phyloP scores from a whole-genome alignment of 1,140 invertebrate genomes.

The Argopecten irradians region DNA sequence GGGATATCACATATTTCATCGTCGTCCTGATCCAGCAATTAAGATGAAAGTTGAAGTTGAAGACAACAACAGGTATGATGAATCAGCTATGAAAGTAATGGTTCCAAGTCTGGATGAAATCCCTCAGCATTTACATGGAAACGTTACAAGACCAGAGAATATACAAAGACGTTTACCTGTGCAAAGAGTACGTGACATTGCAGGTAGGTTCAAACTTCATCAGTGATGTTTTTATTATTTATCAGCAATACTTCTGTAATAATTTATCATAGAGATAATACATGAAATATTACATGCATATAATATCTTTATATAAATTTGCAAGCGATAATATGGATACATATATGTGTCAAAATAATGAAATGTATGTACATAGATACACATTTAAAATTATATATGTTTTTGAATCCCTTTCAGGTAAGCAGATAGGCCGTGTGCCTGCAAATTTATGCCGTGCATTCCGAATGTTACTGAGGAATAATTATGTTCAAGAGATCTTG shows the following conservation, averaged over 20 bases:
- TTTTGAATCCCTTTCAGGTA: not conserved
- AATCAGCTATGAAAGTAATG: not conserved
- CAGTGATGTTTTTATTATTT: not conserved
- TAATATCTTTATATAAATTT: too few relatives aligned
- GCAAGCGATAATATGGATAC: not conserved
- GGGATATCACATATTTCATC: constrained; percentile 27
- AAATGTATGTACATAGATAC: not conserved
- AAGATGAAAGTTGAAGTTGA: not conserved
- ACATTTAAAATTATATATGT: not conserved
- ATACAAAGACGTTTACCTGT: not conserved
- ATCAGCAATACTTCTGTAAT: too few relatives aligned
- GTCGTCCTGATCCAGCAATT: constrained; percentile 19
- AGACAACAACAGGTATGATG: not conserved
- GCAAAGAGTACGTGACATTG: constrained; percentile 24
- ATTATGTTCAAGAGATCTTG: not conserved
- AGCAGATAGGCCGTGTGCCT: constrained; percentile 7
- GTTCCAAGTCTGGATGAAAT: not conserved
- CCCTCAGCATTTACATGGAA: not conserved
- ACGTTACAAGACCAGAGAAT: not conserved
- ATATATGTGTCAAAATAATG: not conserved
- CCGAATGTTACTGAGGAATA: not conserved
- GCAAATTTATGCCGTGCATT: not conserved
- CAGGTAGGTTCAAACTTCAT: too few relatives aligned
- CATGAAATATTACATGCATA: not conserved
- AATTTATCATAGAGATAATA: not conserved